phyloP scores from a whole-genome alignment of 2,888 invertebrate species.

The Synanthedon myopaeformis region DNA sequence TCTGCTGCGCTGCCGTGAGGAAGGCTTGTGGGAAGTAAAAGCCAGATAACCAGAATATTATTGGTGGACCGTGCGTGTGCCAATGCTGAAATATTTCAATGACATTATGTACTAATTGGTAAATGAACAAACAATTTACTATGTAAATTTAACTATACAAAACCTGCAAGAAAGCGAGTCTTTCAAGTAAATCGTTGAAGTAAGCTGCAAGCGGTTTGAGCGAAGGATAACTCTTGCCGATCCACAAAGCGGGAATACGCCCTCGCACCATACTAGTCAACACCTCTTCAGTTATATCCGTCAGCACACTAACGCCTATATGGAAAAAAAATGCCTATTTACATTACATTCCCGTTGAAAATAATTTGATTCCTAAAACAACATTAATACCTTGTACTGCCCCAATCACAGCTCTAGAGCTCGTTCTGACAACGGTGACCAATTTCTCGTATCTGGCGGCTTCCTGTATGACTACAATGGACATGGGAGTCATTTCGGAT shows the following conservation, averaged over 20 bases:
- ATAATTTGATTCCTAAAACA: neutral
- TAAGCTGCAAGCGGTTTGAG: constrained; percentile 91
- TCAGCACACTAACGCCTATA: constrained; percentile 87
- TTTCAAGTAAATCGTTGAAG: constrained; percentile 84
- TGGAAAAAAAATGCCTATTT: too few relatives aligned
- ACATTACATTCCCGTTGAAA: too few relatives aligned
- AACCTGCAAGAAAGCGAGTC: constrained; percentile 88
- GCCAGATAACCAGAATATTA: constrained; percentile 90
- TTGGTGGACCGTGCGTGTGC: constrained; percentile 85
- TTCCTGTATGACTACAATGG: constrained; percentile 91
- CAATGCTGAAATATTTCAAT: constrained; percentile 65
- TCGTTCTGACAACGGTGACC: constrained; percentile 78
- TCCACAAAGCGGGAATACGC: constrained; percentile 87
- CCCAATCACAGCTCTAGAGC: constrained; percentile 82
- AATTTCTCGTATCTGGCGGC: constrained; percentile 84
- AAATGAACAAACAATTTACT: neutral
- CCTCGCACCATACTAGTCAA: constrained; percentile 85
- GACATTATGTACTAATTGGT: neutral
- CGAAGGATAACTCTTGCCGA: constrained; percentile 89
- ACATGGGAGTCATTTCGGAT: constrained; percentile 88
- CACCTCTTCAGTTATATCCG: constrained; percentile 86
- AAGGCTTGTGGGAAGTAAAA: constrained; percentile 97
- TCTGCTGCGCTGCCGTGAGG: constrained; percentile 92
- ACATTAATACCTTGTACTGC: constrained; percentile 82
- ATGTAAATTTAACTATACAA: neutral